Percentiles rank a stretch among this genome's conserved stretches.
Conservation (phyloP, 2,797 vertebrate species). For the Girardinus metallicus region DNA sequence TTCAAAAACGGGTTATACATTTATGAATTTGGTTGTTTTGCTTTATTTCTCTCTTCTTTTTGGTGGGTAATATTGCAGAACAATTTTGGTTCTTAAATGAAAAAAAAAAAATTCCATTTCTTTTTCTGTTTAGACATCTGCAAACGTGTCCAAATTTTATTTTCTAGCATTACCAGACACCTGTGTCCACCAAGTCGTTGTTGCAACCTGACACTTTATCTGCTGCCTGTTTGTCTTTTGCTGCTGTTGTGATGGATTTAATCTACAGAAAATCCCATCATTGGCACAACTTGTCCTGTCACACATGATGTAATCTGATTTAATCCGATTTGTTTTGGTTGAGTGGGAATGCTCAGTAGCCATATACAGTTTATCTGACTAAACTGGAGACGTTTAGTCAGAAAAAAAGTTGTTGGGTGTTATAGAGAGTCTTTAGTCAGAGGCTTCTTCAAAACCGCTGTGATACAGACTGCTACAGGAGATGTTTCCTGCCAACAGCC, state of each 20-base stretch:
- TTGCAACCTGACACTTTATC: slow-evolving; percentile 9
- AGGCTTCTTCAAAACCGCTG: too few relatives aligned
- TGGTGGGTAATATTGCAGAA: background rate
- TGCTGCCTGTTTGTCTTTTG: slow-evolving; percentile 5
- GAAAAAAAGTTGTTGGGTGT: background rate
- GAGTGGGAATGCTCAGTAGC: background rate
- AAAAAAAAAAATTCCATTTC: background rate
- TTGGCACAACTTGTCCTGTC: slow-evolving; percentile 9
- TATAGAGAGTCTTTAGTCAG: too few relatives aligned
- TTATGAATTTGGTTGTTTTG: background rate
- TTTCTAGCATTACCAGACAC: background rate
- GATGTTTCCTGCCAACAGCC: too few relatives aligned
- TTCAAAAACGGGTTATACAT: background rate
- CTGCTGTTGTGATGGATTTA: slow-evolving; percentile 28
- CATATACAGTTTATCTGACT: background rate
- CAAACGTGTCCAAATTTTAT: background rate
- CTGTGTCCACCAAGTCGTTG: slow-evolving; percentile 5
- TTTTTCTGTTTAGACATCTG: background rate
- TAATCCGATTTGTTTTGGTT: background rate
- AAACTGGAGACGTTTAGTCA: background rate
- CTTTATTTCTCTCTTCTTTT: background rate
- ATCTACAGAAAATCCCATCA: slow-evolving; percentile 19
- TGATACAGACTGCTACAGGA: too few relatives aligned
- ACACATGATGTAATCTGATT: slow-evolving; percentile 24
- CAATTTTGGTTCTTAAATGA: background rate